phyloP scores from a whole-genome alignment of 2,888 invertebrate species.

The Sylvicola cinctus region DNA sequence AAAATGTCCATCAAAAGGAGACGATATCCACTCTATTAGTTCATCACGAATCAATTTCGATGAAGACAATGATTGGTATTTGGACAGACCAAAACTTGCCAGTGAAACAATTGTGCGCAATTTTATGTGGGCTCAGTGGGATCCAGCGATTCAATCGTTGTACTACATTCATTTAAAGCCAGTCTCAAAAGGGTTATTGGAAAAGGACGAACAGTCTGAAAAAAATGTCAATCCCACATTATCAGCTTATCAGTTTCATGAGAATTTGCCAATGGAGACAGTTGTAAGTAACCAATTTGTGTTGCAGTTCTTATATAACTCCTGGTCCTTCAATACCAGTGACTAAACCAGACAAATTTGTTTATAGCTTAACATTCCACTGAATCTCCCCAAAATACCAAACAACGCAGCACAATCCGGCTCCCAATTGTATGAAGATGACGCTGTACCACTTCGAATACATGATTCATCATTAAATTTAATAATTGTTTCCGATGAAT shows the following conservation, averaged over 20 bases:
- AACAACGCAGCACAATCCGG: slow-evolving; percentile 27
- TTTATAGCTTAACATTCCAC: slow-evolving; percentile 58
- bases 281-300: slow-evolving; percentile 43
- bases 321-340: no score
- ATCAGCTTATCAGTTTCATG: slow-evolving; percentile 70
- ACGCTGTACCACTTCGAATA: slow-evolving; percentile 55
- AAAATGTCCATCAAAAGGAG: slow-evolving; percentile 27
- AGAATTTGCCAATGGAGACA: slow-evolving; percentile 68
- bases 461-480: slow-evolving; percentile 67
- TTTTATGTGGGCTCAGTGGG: slow-evolving; percentile 80
- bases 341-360: no score
- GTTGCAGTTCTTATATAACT: slow-evolving; percentile 3
- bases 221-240: slow-evolving; percentile 46
- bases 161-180: slow-evolving; percentile 67
- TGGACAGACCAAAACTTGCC: slow-evolving; percentile 31
- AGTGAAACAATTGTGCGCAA: slow-evolving; percentile 40
- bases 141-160: slow-evolving; percentile 45
- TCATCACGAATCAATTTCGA: slow-evolving; percentile 13
- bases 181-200: slow-evolving; percentile 40
- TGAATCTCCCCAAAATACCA: slow-evolving; percentile 54
- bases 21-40: slow-evolving; percentile 14
- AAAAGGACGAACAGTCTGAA: slow-evolving; percentile 35
- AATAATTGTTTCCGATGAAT: slow-evolving; percentile 51
- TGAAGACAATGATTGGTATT: slow-evolving; percentile 25
- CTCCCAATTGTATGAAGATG: slow-evolving; percentile 57